Base-by-base conservation (phyloP, 2,888 invertebrate genomes). In the Colostygia pectinataria region DNA sequence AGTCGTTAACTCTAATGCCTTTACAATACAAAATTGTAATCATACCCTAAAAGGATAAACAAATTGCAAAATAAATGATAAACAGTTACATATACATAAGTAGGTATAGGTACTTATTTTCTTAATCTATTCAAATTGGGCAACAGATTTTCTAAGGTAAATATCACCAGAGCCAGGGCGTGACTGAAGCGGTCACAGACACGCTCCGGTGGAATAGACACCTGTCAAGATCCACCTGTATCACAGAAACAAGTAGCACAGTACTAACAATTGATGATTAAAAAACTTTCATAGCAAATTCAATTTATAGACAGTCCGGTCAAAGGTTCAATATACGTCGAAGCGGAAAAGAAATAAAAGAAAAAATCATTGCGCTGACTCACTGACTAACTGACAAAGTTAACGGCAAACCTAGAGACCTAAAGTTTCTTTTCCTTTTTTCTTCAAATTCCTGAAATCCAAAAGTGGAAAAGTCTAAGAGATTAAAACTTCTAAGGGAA, bases 171-270 rank as follows among this genome's bases (percentile, higher is more conserved):
- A 65, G 66, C 50, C 63, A 68, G 68, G 74, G 68, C 75, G 72
- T 74, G 71, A 75, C 71, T 59, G 65, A 57, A 60, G 60, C 70
- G 67, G 71, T 75, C 72, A 68, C 57, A 63, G 72, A 63, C 53
- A 61, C 63, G 73, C 65, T 50, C 61, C 67, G 63, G 52, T 62
- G 61, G 53, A 57, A 62, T 61, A 40, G 55, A 40, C 69, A 71
- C 61, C 68, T 69, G 71, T 60, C 58, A 50, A 53, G 57, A 58
- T 49, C 51, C 68, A 71, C 63, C 70, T 68, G 69, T 63, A 49
- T 39, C 34, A 39, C 20, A 34, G 23, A 45, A 46, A 42, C 36
- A 46, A 45, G 41, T 33, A 31, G 27, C 41, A 46, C 45, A 51
- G 31, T 36, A 33, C 42, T 9, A n/a, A 46, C 32, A 34, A 44